Evolutionary conservation across 2,888 invertebrate species (phyloP).

Genomic region (Sarcophaga carnaria): DNA sequence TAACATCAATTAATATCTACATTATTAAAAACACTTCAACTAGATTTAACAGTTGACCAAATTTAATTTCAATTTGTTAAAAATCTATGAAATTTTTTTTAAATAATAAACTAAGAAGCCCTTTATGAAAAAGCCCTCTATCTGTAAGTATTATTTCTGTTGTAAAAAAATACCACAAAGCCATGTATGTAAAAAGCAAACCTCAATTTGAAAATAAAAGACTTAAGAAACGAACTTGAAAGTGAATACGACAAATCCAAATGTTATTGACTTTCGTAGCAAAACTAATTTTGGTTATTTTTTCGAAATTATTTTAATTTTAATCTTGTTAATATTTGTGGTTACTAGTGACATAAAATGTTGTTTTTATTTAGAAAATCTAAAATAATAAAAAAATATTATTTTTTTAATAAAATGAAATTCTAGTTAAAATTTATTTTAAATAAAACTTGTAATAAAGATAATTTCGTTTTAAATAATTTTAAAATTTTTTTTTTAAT

Average conservation of each 20-base stretch:
- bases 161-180: neutral
- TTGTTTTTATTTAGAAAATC: neutral
- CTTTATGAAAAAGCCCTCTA: neutral
- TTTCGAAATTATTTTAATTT: neutral
- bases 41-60: neutral
- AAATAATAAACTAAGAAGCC: neutral
- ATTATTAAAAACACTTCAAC: neutral
- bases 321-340: constrained; percentile 6
- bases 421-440: neutral
- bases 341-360: neutral
- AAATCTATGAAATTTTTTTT: neutral
- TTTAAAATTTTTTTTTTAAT: neutral
- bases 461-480: neutral
- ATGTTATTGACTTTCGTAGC: neutral
- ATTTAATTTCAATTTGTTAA: neutral
- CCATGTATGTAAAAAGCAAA: neutral
- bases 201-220: neutral
- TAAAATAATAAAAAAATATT: neutral
- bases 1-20: neutral
- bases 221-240: constrained; percentile 6
- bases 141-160: too few species aligned
- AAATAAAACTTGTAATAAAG: neutral
- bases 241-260: neutral
- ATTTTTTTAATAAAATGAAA: neutral
- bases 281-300: constrained; percentile 4